A percentile compares a stretch with the other conserved stretches of the same genome.
Evolutionary conservation across 2,797 vertebrate genomes (phyloP).

Genomic region (Eupleurogrammus muticus): DNA sequence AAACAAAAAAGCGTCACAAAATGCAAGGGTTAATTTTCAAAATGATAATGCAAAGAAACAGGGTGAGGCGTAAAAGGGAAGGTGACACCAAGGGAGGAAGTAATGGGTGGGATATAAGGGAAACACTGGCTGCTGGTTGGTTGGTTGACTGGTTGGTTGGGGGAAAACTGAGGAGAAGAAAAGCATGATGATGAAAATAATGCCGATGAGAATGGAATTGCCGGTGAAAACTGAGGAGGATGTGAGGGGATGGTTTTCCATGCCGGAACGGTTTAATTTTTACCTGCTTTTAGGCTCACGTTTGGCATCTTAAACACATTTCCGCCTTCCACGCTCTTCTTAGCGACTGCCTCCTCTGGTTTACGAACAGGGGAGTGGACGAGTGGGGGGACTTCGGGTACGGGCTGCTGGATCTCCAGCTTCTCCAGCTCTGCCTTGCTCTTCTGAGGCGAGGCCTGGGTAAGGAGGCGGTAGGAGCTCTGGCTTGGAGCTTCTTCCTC

Average conservation of each 20-base stretch:
- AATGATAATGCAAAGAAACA: slow-evolving; percentile 39
- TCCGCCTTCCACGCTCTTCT: slow-evolving; percentile 57
- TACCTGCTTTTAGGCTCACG: slow-evolving; percentile 82
- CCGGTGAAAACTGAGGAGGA: slow-evolving; percentile 55
- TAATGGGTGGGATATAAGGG: slow-evolving; percentile 33
- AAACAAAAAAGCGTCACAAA: slow-evolving; percentile 44
- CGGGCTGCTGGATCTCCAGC: slow-evolving; percentile 64
- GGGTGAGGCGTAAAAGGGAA: slow-evolving; percentile 51
- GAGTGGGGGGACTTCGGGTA: slow-evolving; percentile 43
- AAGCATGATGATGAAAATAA: slow-evolving; percentile 49
- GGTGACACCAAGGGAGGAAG: slow-evolving; percentile 14
- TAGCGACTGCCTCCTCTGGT: slow-evolving; percentile 50
- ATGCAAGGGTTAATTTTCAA: slow-evolving; percentile 62
- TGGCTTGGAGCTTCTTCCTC: slow-evolving; percentile 62
- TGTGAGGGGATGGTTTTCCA: slow-evolving; percentile 54
- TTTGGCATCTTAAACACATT: slow-evolving; percentile 73
- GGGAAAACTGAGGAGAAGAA: slow-evolving; percentile 42
- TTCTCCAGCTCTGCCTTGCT: slow-evolving; percentile 80
- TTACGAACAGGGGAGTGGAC: slow-evolving; percentile 52
- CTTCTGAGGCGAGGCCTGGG: slow-evolving; percentile 75
- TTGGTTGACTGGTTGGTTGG: slow-evolving; percentile 18
- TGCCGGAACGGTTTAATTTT: slow-evolving; percentile 64
- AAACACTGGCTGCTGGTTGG: slow-evolving; percentile 24
- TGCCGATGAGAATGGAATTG: slow-evolving; percentile 57
- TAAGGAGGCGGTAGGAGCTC: slow-evolving; percentile 77